Base-by-base conservation (phyloP, 2,888 invertebrate species). In the Melinaea marsaeus region DNA sequence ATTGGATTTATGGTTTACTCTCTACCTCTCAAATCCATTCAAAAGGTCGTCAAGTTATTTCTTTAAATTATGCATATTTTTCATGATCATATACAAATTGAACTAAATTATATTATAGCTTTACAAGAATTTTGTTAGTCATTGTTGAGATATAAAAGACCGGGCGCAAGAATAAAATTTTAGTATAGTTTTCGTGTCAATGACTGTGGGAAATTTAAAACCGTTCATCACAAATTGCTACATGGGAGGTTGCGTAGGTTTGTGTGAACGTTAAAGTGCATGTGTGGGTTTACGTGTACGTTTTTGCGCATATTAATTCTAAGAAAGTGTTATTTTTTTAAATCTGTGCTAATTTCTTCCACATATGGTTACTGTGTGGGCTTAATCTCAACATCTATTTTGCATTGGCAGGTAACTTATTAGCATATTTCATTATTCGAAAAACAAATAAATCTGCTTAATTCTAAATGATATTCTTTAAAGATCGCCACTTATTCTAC, bases 301-400 rank as follows among this genome's bases (percentile, higher is more conserved):
- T 58, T 57, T 61, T 65, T 62, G 57, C 57, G 11, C 47, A 61
- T 57, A 57, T 54, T 51, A 56, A 48, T 60, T 65, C 55, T 65
- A 46, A 22, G 57, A 55, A 58, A 60, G 60, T 55, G 54, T 33
- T 57, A 33, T 58, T 63, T 63, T 68, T 42, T 57, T 45, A 65
- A 60, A 63, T 60, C 57, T 55, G 55, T 61, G 61, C 55, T 54
- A 58, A 62, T 60, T 64, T 58, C 57, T 58, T 62, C 58, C 55
- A 9, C 60, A 46, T 60, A 57, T 56, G 61, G 61, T 48, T 22
- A 63, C 2, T 45, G 58, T 54, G 65, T 63, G 61, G 59, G 65
- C 9, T 59, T 57, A 9, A 54, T 13, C 22, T 13, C 57, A 51
- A 42, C 42, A 42, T 42, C 42, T 42, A 9, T 42, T 42, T 42